These are phyloP conservation scores for Erpobdella octoculata DNA, from an alignment of 2,888 invertebrate genomes.

Conservation along the genomic window DNA sequence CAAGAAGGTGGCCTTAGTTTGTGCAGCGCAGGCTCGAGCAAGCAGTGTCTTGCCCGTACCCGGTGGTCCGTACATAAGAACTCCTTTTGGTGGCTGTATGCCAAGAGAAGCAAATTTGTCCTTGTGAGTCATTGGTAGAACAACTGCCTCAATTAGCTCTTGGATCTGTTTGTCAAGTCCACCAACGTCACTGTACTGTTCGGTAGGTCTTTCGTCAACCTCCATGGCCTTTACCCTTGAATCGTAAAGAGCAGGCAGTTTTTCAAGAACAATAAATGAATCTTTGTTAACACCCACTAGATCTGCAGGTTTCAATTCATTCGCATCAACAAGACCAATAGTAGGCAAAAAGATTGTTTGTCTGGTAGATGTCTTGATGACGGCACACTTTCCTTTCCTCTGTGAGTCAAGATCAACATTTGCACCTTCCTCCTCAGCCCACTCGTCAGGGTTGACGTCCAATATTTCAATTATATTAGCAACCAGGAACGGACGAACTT, in stretches of 20 bases:
- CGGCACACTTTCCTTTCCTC: constrained; percentile 96
- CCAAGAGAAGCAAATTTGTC: constrained; percentile 90
- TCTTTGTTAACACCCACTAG: constrained; percentile 64
- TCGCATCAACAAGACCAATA: constrained; percentile 94
- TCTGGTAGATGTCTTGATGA: constrained; percentile 96
- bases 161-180: constrained; percentile 97
- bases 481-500: constrained; percentile 93
- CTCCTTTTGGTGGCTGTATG: constrained; percentile 96
- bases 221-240: constrained; percentile 98
- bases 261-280: constrained; percentile 93
- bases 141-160: constrained; percentile 91
- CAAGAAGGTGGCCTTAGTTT: constrained; percentile 96
- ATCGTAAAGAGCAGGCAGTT: constrained; percentile 90
- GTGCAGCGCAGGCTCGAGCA: constrained; percentile 95
- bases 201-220: constrained; percentile 96
- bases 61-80: constrained; percentile 80
- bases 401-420: constrained; percentile 97
- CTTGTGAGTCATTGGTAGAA: constrained; percentile 97
- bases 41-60: constrained; percentile 92
- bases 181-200: constrained; percentile 98
- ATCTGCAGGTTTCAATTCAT: constrained; percentile 93
- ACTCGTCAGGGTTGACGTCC: constrained; percentile 95
- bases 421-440: constrained; percentile 83
- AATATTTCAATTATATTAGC: constrained; percentile 93
- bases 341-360: constrained; percentile 96